Conservation (phyloP, 2,113 vertebrate genomes). For the Cyprinodon tularosa region DNA sequence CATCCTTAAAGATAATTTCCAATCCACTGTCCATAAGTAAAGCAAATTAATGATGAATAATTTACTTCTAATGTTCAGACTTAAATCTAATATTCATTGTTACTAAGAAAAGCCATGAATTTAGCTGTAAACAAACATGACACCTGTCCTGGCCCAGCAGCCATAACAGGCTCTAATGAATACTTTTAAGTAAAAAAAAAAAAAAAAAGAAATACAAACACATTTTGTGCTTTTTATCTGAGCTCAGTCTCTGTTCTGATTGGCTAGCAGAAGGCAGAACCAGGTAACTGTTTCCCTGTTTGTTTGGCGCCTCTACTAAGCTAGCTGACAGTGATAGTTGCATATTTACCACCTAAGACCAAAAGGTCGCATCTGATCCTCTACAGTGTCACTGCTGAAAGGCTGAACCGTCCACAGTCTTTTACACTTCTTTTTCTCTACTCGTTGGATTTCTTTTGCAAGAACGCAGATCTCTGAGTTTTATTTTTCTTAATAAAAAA, state of each 20-base stretch:
- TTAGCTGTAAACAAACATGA: background rate
- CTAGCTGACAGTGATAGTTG: background rate
- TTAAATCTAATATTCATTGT: background rate
- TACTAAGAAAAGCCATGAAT: background rate
- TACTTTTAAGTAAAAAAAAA: background rate
- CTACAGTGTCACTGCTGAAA: constrained; percentile 19
- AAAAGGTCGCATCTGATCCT: background rate
- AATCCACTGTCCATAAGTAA: background rate
- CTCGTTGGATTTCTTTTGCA: constrained; percentile 67
- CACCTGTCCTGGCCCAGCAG: background rate
- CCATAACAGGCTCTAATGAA: background rate
- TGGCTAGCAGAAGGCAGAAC: background rate
- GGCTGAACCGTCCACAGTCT: constrained; percentile 27
- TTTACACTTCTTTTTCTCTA: too few relatives aligned
- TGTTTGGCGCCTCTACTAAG: constrained; percentile 1
- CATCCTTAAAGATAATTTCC: background rate
- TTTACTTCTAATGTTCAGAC: background rate
- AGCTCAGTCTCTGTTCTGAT: background rate
- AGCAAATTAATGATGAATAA: background rate
- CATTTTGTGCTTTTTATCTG: constrained; percentile 1
- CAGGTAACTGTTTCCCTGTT: background rate
- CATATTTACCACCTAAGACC: background rate
- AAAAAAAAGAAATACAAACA: background rate
- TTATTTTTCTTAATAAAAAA: constrained; percentile 41
- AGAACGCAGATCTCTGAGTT: constrained; percentile 61